Percentiles rank a stretch among this genome's conserved stretches.
Conservation (phyloP, 2,888 invertebrate genomes). For the Euproctis similis region DNA sequence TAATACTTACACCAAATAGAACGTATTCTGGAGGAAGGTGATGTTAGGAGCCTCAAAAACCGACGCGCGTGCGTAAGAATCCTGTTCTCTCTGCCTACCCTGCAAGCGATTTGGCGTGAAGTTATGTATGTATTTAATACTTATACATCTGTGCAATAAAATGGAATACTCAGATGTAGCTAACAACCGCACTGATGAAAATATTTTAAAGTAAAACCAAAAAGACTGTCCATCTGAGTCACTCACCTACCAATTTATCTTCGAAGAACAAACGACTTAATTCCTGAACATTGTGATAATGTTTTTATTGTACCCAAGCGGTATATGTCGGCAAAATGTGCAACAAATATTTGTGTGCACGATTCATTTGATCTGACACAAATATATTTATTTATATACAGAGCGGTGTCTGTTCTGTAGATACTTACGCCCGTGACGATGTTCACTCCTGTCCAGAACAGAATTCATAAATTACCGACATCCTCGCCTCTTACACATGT, state of each 20-base stretch:
- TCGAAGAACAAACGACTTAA: constrained; percentile 37
- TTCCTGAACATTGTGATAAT: constrained; percentile 32
- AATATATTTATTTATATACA: constrained; percentile 74
- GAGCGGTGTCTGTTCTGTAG: constrained; percentile 61
- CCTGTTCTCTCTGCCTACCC: too few species aligned
- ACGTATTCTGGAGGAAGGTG: too few species aligned
- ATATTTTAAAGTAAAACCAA: too few species aligned
- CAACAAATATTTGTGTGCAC: constrained; percentile 61
- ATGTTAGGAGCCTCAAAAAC: too few species aligned
- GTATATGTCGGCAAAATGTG: constrained; percentile 50
- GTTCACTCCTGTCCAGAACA: constrained; percentile 72
- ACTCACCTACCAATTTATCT: constrained; percentile 31
- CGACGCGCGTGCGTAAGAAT: too few species aligned
- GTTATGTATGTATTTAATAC: too few species aligned
- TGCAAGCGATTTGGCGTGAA: too few species aligned
- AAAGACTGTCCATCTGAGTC: too few species aligned
- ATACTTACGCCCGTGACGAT: constrained; percentile 64
- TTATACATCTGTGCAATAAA: too few species aligned
- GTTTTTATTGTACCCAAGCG: constrained; percentile 33
- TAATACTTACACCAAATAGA: too few species aligned
- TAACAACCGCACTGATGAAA: too few species aligned
- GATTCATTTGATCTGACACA: constrained; percentile 75
- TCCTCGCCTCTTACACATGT: constrained; percentile 57
- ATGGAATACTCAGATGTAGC: too few species aligned
- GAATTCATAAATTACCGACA: constrained; percentile 76